Percentiles rank a stretch among this genome's conserved stretches.
Evolutionary conservation across 2,113 vertebrate species (phyloP).

Genomic region (Maccullochella peelii): DNA sequence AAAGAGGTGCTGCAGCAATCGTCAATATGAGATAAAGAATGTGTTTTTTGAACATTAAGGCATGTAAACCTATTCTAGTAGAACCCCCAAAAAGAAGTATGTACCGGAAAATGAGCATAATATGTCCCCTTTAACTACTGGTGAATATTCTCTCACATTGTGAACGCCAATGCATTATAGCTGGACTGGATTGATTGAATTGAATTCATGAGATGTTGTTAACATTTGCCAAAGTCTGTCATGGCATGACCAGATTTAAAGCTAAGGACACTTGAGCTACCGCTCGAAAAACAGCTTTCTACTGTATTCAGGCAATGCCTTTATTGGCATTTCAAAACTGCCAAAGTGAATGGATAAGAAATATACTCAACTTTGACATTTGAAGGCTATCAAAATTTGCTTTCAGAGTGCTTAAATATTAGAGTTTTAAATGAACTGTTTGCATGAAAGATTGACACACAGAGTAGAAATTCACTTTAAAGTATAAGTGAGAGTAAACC

Average conservation of each 20-base stretch:
- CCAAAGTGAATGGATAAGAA: constrained; percentile 19
- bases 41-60: too few relatives aligned
- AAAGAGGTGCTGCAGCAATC: too few relatives aligned
- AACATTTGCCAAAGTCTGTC: not conserved
- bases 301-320: not conserved
- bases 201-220: constrained; percentile 14
- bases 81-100: too few relatives aligned
- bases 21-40: too few relatives aligned
- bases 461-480: constrained; percentile 61
- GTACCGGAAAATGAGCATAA: too few relatives aligned
- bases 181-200: not conserved
- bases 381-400: constrained; percentile 11
- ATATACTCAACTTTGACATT: constrained; percentile 26
- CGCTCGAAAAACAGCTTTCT: constrained; percentile 1
- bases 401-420: not conserved
- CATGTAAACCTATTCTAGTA: too few relatives aligned
- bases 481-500: constrained; percentile 44
- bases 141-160: not conserved
- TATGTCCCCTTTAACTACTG: not conserved
- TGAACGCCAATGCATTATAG: not conserved
- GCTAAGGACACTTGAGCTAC: not conserved
- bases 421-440: constrained; percentile 14
- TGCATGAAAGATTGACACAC: constrained; percentile 15
- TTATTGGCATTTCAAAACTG: constrained; percentile 22
- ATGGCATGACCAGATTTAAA: constrained; percentile 1